Conservation (phyloP, 2,113 vertebrate genomes). For the Phylloscopus trochilus region DNA sequence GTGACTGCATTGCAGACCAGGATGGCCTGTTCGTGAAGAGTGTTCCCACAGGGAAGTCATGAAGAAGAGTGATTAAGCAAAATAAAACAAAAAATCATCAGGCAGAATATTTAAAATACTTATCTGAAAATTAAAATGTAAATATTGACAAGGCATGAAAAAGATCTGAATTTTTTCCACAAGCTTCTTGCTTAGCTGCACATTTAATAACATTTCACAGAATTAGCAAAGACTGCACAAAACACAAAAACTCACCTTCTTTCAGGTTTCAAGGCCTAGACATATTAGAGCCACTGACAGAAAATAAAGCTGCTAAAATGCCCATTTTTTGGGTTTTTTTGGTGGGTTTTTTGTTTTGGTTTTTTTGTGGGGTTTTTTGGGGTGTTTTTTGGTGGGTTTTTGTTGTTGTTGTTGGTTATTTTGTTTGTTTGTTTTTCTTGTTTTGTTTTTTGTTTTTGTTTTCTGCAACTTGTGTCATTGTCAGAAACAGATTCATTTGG, state of each 20-base stretch:
- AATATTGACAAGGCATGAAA: background rate
- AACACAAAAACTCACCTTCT: background rate
- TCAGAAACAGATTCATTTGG: background rate
- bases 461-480: background rate
- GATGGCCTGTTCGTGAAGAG: background rate
- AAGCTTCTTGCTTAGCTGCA: background rate
- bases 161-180: background rate
- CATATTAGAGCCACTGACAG: background rate
- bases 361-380: too few relatives aligned
- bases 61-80: background rate
- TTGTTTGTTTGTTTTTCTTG: background rate
- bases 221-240: background rate
- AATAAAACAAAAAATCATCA: background rate
- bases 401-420: too few relatives aligned
- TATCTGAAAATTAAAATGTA: background rate
- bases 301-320: background rate
- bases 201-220: background rate
- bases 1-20: background rate
- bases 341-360: background rate
- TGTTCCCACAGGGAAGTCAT: background rate
- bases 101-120: background rate
- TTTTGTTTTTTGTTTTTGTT: background rate
- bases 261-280: background rate
- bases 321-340: background rate
- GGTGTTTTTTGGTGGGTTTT: background rate